Conservation (phyloP, 1,140 invertebrate genomes). For the Armadillidium nasatum region DNA sequence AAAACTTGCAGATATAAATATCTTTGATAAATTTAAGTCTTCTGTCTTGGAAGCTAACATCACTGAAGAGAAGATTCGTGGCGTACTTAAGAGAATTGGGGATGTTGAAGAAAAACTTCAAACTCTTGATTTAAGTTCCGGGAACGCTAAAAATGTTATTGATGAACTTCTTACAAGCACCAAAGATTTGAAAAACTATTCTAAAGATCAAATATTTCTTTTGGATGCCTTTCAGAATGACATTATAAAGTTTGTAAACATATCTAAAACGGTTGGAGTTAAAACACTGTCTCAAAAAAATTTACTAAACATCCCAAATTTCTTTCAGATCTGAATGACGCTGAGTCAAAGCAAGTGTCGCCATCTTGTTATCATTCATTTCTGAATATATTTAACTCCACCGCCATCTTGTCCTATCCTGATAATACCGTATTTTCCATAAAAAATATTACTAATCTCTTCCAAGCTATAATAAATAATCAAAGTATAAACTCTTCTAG, state of each 20-base stretch:
- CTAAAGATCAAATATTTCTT: slow-evolving; percentile 7
- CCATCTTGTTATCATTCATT: too few relatives aligned
- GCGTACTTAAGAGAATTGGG: background rate
- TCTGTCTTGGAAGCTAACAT: slow-evolving; percentile 3
- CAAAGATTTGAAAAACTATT: slow-evolving; percentile 24
- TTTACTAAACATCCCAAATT: background rate
- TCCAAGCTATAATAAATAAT: background rate
- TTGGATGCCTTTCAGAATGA: background rate
- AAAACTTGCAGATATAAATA: background rate
- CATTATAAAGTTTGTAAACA: background rate
- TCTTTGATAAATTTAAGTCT: background rate
- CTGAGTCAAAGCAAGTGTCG: too few relatives aligned
- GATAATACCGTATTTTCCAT: too few relatives aligned
- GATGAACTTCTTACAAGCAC: slow-evolving; percentile 20
- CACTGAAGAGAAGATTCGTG: slow-evolving; percentile 19
- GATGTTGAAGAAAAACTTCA: slow-evolving; percentile 17
- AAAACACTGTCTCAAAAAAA: background rate
- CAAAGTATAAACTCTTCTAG: background rate
- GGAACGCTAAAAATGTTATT: slow-evolving; percentile 7
- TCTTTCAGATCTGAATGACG: background rate
- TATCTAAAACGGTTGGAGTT: background rate
- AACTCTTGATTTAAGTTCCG: background rate
- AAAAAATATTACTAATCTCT: too few relatives aligned
- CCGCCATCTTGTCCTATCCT: too few relatives aligned
- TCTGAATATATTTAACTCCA: too few relatives aligned